phyloP scores from a whole-genome alignment of 2,888 invertebrate species.

The Dasysyrphus albostriatus region DNA sequence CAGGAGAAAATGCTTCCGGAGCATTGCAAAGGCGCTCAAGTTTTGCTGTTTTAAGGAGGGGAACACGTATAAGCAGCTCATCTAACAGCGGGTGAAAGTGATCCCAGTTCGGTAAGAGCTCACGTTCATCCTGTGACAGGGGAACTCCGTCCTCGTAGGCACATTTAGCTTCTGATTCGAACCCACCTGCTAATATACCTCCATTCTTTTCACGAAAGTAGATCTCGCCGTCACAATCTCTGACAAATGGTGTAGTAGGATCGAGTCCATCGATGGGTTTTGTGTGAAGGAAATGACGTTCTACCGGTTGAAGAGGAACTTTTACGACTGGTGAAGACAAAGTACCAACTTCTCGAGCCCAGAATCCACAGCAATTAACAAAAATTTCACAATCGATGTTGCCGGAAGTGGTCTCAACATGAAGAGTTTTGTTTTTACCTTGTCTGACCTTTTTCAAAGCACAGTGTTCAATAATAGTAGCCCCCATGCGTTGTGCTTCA shows the following conservation, averaged over 20 bases:
- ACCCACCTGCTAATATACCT: conserved; percentile 94
- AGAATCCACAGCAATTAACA: conserved; percentile 98
- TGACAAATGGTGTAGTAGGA: conserved; percentile 93
- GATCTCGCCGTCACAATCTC: conserved; percentile 94
- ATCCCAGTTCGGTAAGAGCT: conserved; percentile 96
- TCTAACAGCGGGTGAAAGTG: conserved; percentile 96
- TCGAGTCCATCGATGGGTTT: conserved; percentile 90
- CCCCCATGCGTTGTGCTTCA: conserved; percentile 88
- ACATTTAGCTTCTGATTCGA: conserved; percentile 95
- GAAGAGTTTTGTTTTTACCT: conserved; percentile 87
- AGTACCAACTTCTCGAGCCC: conserved; percentile 96
- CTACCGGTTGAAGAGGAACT: conserved; percentile 95
- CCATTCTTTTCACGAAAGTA: conserved; percentile 95
- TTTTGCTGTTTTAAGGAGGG: conserved; percentile 89
- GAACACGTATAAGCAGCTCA: conserved; percentile 92
- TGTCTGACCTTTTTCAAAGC: conserved; percentile 88
- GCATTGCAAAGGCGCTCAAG: conserved; percentile 94
- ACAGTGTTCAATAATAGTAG: conserved; percentile 91
- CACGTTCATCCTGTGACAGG: conserved; percentile 87
- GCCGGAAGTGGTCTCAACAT: conserved; percentile 91
- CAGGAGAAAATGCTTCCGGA: conserved; percentile 98
- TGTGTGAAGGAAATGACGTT: conserved; percentile 96
- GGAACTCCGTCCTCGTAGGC: conserved; percentile 92
- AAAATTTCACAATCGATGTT: conserved; percentile 92
- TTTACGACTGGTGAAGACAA: conserved; percentile 93